Percentiles rank a stretch among this genome's conserved stretches.
phyloP scores from a whole-genome alignment of 2,113 vertebrate species.

The Antechinus flavipes region DNA sequence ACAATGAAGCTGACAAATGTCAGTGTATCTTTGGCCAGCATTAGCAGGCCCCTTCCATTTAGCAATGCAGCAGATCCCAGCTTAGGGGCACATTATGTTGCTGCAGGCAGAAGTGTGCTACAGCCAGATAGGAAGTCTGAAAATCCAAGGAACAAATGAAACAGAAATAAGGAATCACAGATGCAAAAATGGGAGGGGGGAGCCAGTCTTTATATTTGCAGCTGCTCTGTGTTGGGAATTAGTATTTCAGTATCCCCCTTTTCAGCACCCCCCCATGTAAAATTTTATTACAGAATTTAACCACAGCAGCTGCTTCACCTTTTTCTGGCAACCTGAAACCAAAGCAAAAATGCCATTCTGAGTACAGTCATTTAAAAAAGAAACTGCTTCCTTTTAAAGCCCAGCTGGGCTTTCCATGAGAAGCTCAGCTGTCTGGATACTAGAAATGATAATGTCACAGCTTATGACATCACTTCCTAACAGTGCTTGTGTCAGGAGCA shows the following conservation, averaged over 20 bases:
- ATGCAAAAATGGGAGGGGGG: background rate
- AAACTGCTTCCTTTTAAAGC: background rate
- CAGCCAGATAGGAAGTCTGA: background rate
- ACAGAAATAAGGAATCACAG: constrained; percentile 27
- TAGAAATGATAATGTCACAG: background rate
- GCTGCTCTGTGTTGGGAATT: background rate
- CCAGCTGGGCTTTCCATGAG: background rate
- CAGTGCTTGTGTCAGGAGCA: accelerated
- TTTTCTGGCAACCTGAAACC: background rate
- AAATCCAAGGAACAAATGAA: background rate
- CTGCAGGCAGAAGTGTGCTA: background rate
- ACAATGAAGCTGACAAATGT: background rate
- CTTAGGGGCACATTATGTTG: background rate
- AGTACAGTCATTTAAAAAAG: background rate
- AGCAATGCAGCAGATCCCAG: background rate
- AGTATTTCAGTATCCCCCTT: background rate
- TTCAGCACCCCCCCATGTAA: background rate
- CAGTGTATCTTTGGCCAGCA: background rate
- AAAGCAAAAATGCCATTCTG: background rate
- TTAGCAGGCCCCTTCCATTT: background rate
- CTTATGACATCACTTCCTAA: background rate
- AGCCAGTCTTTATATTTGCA: background rate
- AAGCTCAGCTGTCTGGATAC: background rate
- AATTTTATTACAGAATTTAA: background rate
- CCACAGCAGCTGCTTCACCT: background rate